These are phyloP conservation scores for Anomalospiza imberbis DNA, from an alignment of 2,797 vertebrate genomes.

Conservation along the genomic window DNA sequence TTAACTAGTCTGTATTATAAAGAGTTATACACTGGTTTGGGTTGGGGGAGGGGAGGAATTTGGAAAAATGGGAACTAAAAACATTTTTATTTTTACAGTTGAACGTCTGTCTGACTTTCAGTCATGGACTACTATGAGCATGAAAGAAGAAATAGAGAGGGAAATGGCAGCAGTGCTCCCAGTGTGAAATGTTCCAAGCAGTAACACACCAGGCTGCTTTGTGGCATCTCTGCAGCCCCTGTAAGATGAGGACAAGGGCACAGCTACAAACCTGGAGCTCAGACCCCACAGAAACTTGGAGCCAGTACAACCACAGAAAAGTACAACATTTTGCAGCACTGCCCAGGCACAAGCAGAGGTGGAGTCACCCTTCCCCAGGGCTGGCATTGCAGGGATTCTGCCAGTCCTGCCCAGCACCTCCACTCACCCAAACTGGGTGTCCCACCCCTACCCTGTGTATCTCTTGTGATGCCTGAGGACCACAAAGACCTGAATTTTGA, in stretches of 20 bases:
- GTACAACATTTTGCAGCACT: background rate
- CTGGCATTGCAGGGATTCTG: fast-evolving
- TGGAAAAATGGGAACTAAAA: constrained; percentile 11
- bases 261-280: background rate
- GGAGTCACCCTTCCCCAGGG: background rate
- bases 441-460: background rate
- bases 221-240: background rate
- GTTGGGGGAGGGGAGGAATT: background rate
- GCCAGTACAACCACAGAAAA: background rate
- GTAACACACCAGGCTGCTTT: background rate
- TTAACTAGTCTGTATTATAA: background rate
- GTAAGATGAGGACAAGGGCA: background rate
- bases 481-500: background rate
- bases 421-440: background rate
- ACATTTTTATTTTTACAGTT: background rate
- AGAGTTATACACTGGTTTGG: background rate
- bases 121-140: background rate
- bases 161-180: background rate
- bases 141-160: background rate
- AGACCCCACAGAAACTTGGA: background rate
- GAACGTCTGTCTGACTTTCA: background rate
- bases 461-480: background rate
- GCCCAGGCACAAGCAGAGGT: background rate
- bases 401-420: background rate
- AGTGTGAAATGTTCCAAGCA: background rate